Percentiles rank a stretch among this genome's conserved stretches.
Evolutionary conservation across 2,113 vertebrate species (phyloP).

Genomic region (Ariopsis seemanni): DNA sequence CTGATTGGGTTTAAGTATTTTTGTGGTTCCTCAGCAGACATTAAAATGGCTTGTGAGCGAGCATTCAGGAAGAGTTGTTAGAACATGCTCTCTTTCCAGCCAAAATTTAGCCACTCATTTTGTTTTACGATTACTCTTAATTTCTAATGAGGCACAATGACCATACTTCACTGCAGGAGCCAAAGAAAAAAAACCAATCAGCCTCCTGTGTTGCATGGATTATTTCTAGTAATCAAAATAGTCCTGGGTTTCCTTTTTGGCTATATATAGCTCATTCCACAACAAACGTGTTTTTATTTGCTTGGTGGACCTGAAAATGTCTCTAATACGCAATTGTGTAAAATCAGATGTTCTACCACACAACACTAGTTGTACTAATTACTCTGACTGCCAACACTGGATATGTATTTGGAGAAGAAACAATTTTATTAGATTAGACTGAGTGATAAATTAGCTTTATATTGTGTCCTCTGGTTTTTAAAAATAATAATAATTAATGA

Average conservation of each 20-base stretch:
- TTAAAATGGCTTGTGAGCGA: not conserved
- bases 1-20: conserved; percentile 13
- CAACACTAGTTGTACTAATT: conserved; percentile 16
- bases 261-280: not conserved
- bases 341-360: not conserved
- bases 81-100: not conserved
- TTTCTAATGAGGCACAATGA: conserved; percentile 15
- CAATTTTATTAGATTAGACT: not conserved
- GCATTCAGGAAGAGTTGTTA: not conserved
- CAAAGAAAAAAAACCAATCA: not conserved
- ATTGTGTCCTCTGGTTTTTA: not conserved
- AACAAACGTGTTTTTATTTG: not conserved
- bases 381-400: not conserved
- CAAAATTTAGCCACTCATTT: not conserved
- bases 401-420: not conserved
- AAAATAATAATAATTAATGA: not conserved
- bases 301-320: not conserved
- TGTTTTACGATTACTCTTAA: not conserved
- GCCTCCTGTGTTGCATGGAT: not conserved
- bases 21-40: not conserved
- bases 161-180: not conserved
- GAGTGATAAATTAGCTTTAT: not conserved
- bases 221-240: not conserved
- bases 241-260: not conserved
- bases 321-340: not conserved